phyloP scores from a whole-genome alignment of 2,797 vertebrate species.

The Balearica regulorum region DNA sequence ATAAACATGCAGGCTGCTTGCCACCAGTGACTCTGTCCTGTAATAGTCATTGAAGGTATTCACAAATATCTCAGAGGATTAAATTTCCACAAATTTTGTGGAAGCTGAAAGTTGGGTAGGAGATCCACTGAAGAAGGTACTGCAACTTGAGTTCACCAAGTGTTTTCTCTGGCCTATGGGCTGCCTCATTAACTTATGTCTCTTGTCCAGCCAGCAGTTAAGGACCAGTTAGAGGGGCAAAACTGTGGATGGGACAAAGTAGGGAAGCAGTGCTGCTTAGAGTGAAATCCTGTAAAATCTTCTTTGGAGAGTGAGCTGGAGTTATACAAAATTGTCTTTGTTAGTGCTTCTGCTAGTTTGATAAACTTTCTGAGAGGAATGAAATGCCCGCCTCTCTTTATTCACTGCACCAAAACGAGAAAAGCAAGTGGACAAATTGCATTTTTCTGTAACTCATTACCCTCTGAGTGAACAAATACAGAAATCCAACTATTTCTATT shows the following conservation, averaged over 20 bases:
- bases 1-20: neutral
- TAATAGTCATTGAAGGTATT: neutral
- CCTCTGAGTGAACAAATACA: neutral
- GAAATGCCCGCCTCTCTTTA: neutral
- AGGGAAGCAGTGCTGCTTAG: neutral
- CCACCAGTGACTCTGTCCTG: neutral
- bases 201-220: neutral
- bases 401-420: neutral
- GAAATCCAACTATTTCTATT: neutral
- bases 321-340: neutral
- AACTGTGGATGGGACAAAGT: neutral
- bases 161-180: neutral
- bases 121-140: neutral
- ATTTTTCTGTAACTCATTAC: neutral
- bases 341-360: neutral
- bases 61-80: neutral
- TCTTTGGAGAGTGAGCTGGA: neutral
- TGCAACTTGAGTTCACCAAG: neutral
- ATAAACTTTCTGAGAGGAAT: neutral
- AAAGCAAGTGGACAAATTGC: neutral
- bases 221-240: neutral
- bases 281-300: neutral
- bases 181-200: neutral
- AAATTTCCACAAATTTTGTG: neutral
- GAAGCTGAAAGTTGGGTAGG: neutral